phyloP scores from a whole-genome alignment of 1,140 invertebrate species.

The Philopotamus ludificatus region DNA sequence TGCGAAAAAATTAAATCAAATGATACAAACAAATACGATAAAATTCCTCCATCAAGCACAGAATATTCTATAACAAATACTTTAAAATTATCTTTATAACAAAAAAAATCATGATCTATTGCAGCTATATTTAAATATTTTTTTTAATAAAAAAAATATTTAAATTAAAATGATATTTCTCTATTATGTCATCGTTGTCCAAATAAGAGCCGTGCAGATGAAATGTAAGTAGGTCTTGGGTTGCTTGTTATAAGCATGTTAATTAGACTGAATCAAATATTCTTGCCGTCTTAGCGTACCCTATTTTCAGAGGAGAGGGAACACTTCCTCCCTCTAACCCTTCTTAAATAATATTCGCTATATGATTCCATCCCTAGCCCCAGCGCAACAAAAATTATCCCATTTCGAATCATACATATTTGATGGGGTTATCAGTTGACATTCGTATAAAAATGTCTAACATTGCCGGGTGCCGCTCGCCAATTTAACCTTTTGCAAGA shows the following conservation, averaged over 20 bases:
- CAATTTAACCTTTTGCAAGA: slow-evolving; percentile 12
- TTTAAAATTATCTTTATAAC: not conserved
- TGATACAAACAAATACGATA: not conserved
- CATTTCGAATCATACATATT: not conserved
- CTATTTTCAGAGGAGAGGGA: slow-evolving; percentile 12
- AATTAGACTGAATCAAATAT: slow-evolving; percentile 43
- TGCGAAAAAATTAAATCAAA: slow-evolving; percentile 17
- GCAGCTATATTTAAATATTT: no score
- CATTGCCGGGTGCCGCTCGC: not conserved
- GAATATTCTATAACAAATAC: no score
- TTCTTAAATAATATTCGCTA: not conserved
- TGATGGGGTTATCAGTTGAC: no score
- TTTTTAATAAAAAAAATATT: no score
- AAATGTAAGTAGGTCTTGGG: slow-evolving; percentile 41
- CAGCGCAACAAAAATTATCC: not conserved
- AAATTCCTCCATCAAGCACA: no score
- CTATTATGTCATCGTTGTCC: no score
- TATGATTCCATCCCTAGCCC: not conserved
- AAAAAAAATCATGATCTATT: not conserved
- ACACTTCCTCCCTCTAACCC: slow-evolving; percentile 10
- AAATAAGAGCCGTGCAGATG: no score
- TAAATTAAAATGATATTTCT: no score
- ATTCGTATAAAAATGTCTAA: not conserved
- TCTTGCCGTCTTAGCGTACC: slow-evolving; percentile 23
- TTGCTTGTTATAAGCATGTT: slow-evolving; percentile 43